Percentiles rank a stretch among this genome's conserved stretches.
Evolutionary conservation across 2,797 vertebrate genomes (phyloP).

Genomic region (Limnodromus scolopaceus): DNA sequence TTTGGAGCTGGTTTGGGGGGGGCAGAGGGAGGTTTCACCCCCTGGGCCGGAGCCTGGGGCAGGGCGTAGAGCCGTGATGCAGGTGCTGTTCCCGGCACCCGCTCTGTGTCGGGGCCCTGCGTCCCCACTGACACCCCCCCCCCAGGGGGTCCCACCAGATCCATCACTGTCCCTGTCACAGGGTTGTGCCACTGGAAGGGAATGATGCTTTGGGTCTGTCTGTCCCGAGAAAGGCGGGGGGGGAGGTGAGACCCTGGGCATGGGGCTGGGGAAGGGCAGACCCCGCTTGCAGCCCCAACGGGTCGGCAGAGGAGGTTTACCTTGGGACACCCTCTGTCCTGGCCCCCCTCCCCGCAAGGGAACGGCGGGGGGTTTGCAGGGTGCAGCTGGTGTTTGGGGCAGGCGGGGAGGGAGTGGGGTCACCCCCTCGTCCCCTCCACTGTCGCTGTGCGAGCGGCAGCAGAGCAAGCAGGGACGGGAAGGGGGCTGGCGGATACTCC

Average conservation of each 20-base stretch:
- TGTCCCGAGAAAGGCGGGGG: too few species aligned
- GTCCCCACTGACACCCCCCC: background rate
- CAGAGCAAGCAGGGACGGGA: background rate
- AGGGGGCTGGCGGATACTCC: background rate
- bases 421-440: fast-evolving
- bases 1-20: background rate
- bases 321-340: fast-evolving
- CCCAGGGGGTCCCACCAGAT: background rate
- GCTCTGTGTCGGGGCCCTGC: fast-evolving
- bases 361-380: background rate
- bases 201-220: background rate
- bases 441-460: background rate
- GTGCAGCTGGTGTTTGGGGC: background rate
- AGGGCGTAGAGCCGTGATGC: background rate
- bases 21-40: background rate
- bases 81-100: background rate
- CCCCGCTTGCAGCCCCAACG: fast-evolving
- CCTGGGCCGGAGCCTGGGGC: background rate
- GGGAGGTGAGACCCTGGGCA: fast-evolving
- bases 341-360: fast-evolving
- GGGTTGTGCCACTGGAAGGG: background rate
- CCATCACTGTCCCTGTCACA: fast-evolving
- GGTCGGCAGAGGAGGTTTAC: background rate
- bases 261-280: background rate
- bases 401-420: fast-evolving